Percentiles rank a stretch among this genome's conserved stretches.
Conservation (phyloP, 1,140 invertebrate species). For the Drosophila tropicalis region DNA sequence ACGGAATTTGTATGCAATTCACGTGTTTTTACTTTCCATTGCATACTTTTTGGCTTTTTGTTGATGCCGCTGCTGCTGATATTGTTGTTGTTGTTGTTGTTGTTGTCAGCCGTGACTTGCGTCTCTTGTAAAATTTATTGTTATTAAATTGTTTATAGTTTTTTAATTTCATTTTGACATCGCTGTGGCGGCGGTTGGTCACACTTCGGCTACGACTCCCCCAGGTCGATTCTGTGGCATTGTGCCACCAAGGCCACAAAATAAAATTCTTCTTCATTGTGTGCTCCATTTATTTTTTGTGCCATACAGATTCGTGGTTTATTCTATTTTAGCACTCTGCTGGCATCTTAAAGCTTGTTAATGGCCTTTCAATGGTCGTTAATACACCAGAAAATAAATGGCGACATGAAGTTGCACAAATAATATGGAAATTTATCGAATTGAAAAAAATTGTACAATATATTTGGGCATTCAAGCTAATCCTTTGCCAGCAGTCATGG, state of each 20-base stretch:
- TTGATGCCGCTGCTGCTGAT: no score
- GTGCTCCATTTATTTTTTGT: neutral
- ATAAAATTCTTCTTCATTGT: constrained; percentile 13
- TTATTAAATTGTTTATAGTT: constrained; percentile 44
- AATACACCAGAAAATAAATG: neutral
- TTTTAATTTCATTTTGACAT: constrained; percentile 37
- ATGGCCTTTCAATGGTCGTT: constrained; percentile 24
- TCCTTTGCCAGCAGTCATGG: neutral
- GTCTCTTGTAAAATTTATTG: constrained; percentile 16
- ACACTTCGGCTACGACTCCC: constrained; percentile 4
- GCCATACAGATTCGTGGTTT: constrained; percentile 1
- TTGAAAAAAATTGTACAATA: neutral
- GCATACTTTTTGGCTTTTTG: neutral
- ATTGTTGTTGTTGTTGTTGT: no score
- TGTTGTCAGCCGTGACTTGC: neutral
- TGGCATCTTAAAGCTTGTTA: constrained; percentile 21
- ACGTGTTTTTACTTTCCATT: constrained; percentile 7
- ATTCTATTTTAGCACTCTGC: neutral
- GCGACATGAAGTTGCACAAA: neutral
- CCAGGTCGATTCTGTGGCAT: constrained; percentile 7
- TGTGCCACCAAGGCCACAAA: constrained; percentile 14
- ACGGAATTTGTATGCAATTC: constrained; percentile 10
- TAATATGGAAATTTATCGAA: neutral
- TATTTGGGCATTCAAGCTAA: neutral
- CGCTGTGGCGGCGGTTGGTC: constrained; percentile 11